These are phyloP conservation scores for Nomada fucata DNA, from an alignment of 2,888 invertebrate species.

Conservation along the genomic window DNA sequence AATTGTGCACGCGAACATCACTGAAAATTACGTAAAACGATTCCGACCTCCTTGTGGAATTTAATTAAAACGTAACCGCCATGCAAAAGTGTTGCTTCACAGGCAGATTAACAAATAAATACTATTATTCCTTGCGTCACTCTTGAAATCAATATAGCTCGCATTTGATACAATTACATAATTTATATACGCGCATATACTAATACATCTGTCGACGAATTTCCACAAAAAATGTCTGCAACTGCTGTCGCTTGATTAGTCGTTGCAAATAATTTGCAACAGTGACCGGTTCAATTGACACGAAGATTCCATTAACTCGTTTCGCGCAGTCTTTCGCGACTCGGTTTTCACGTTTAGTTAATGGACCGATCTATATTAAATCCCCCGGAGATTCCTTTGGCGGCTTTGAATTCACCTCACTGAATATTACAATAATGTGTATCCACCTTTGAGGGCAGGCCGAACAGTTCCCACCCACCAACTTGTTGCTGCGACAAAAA, in stretches of 20 bases:
- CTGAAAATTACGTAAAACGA: neutral
- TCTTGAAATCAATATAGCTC: neutral
- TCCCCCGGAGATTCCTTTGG: constrained; percentile 39
- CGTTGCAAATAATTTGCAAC: neutral
- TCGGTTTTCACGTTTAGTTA: constrained; percentile 37
- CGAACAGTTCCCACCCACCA: constrained; percentile 63
- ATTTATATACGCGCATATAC: too few species aligned
- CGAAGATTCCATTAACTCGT: neutral
- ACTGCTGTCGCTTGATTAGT: neutral
- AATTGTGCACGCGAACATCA: too few species aligned
- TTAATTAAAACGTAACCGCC: neutral
- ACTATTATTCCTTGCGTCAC: neutral
- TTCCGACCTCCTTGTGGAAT: too few species aligned
- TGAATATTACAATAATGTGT: constrained; percentile 70
- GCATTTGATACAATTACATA: neutral
- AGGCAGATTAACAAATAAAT: neutral
- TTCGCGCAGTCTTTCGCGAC: neutral
- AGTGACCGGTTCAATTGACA: constrained; percentile 4
- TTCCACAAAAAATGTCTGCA: neutral
- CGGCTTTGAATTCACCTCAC: constrained; percentile 55
- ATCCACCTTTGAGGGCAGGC: constrained; percentile 64
- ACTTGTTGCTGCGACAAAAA: constrained; percentile 77
- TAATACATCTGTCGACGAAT: neutral
- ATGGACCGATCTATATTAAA: constrained; percentile 45
- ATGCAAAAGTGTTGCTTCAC: neutral